Evolutionary conservation across 1,140 invertebrate genomes (phyloP), one percentile per base, ranked within the genome.

Genomic region (Propsilocerus akamusi): DNA sequence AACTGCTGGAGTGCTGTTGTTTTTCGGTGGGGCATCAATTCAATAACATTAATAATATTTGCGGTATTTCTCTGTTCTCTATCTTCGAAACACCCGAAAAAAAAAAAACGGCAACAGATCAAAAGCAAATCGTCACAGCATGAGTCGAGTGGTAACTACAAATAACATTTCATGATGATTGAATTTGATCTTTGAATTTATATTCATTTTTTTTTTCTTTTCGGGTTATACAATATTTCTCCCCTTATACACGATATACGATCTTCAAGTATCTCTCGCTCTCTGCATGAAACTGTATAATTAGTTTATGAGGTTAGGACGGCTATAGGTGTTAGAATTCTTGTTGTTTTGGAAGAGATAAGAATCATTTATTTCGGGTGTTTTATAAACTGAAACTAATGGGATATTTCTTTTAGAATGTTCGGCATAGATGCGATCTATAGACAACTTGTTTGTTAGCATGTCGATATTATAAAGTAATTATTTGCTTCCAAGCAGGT

Each of bases 401-500:
- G n/a, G n/a, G n/a, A n/a, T n/a, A n/a, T n/a, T n/a, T n/a, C n/a
- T n/a, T n/a, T n/a, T n/a, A n/a, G n/a, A n/a, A n/a, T n/a, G n/a
- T n/a, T n/a, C n/a, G n/a, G n/a, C n/a, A n/a, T n/a, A n/a, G n/a
- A n/a, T n/a, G n/a, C n/a, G n/a, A n/a, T n/a, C n/a, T n/a, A n/a
- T n/a, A n/a, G n/a, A n/a, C n/a, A n/a, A n/a, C n/a, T n/a, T n/a
- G n/a, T n/a, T n/a, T n/a, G n/a, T n/a, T n/a, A n/a, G 22, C 34
- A 41, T 41, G 34, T 41, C 34, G 22, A 41, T 41, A 41, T 41
- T 41, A 41, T 41, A 41, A 41, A 41, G 34, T 17, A 41, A 41
- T 41, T 41, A 41, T 41, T 41, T 41, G 22, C 17, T 20, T 8
- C 22, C 34, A 20, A n/a, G 34, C 34, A 41, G 34, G 34, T 41